Evolutionary conservation across 2,888 invertebrate species (phyloP), one percentile per base, ranked within the genome.

Genomic region (Terebella lapidaria): DNA sequence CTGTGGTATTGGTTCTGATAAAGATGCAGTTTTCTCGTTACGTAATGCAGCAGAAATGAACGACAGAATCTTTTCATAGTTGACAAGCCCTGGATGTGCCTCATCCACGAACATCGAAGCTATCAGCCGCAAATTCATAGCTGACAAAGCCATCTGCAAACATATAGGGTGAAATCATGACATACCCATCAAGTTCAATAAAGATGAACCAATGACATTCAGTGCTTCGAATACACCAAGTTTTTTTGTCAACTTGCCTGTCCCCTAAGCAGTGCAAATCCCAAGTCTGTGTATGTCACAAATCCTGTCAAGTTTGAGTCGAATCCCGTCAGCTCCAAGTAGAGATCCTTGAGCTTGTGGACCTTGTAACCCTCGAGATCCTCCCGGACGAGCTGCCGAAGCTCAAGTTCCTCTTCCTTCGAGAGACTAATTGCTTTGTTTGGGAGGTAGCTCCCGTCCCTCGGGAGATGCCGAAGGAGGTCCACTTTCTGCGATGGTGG

Each of bases 41-140:
- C n/a, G n/a, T n/a, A n/a, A n/a, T n/a, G 53, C 53, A 25, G 27
- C 53, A 3, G 60, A 63, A 4, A 78, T 61, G 59, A 74, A 75
- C 1, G 73, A 71, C 2, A 77, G 59, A 20, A 74, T 62, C 54
- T 72, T 72, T 63, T 78, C 76, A 58, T 78, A 77, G 61, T 77
- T 76, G 27, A 42, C 72, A 70, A 35, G 10, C 10, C 42, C 42
- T 15, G 10, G 10, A 35, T n/a, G n/a, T 10, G 10, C n/a, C n/a
- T 10, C 10, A 15, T 10, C n/a, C n/a, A 35, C n/a, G 42, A 35
- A 35, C 42, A 35, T 10, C 42, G 42, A 35, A 15, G 42, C 42
- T n/a, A 35, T n/a, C 42, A 35, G 42, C 10, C 42, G 42, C n/a
- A 35, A n/a, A 35, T 35, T 35, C n/a, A 15, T n/a, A 35, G 42